Percentiles rank a stretch among this genome's conserved stretches.
Conservation (phyloP, 2,113 vertebrate genomes). For the Maccullochella peelii region DNA sequence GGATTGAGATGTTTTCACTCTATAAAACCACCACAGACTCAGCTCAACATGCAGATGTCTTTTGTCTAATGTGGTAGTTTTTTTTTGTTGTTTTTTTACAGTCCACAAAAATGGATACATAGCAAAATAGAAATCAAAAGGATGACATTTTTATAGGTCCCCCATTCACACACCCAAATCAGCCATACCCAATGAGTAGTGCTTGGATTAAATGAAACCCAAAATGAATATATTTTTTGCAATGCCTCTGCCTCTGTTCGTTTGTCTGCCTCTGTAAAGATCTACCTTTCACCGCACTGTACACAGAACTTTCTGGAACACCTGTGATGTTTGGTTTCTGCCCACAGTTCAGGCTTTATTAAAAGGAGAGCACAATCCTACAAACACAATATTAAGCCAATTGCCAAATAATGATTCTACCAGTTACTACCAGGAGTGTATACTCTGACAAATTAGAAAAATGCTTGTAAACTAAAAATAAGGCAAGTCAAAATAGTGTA, state of each 20-base stretch:
- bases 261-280: not conserved
- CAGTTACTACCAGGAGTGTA: not conserved
- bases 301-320: not conserved
- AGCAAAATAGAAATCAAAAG: slow-evolving; percentile 30
- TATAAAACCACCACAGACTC: not conserved
- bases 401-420: not conserved
- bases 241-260: too few relatives aligned
- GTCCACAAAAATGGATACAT: not conserved
- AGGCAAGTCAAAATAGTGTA: not conserved
- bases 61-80: slow-evolving; percentile 4
- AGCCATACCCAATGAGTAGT: not conserved
- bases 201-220: not conserved
- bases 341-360: slow-evolving; percentile 10
- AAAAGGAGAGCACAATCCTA: not conserved
- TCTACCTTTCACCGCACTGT: not conserved
- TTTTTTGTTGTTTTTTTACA: not conserved
- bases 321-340: not conserved
- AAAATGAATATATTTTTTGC: not conserved
- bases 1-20: not conserved
- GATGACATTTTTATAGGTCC: slow-evolving; percentile 17
- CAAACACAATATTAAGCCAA: not conserved
- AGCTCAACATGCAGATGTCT: slow-evolving; percentile 3
- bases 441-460: not conserved
- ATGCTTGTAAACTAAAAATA: not conserved
- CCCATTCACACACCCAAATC: not conserved